Evolutionary conservation across 2,797 vertebrate genomes (phyloP), one percentile per base, ranked within the genome.

Genomic region (Kryptolebias ocellatus): DNA sequence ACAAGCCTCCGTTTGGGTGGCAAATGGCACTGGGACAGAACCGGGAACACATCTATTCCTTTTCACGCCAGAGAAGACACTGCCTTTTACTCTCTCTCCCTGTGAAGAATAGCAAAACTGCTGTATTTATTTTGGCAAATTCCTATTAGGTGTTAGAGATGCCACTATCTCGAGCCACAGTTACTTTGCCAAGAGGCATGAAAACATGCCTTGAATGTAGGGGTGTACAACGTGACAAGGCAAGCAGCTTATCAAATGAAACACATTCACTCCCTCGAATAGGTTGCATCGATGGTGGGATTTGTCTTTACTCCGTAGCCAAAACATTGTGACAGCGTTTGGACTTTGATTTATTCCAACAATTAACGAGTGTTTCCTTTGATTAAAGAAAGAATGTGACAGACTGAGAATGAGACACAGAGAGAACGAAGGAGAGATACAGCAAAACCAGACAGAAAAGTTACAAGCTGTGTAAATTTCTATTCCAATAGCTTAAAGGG

Each of bases 401-500:
- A 57, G 81, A 79, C 67, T 69, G 53, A 66, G 69, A 75, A 83
- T 64, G 81, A 82, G 67, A 71, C 47, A 45, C 31, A 55, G 50
- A 63, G 67, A 60, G 62, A 72, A 14, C 9, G 53, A 65, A 24
- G 46, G 37, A 60, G 58, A 59, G 68, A 73, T 5, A 18, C 53
- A 75, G 74, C 27, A 11, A 67, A 71, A 65, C 63, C 72, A 70
- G 59, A 70, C 51, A 34, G 49, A 71, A 72, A 88, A 88, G 77
- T 87, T 87, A 91, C 81, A 88, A 85, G 83, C 84, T 77, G 80
- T 74, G 80, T 85, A 80, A 74, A 87, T 90, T 85, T 90, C 81
- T 83, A 67, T 87, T 85, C 81, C 81, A 88, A 82, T 89, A 89
- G 87, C 88, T 89, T 84, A 83, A 85, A 89, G 87, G 85, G 83